Evolutionary conservation across 1,140 invertebrate genomes (phyloP), one percentile per base, ranked within the genome.

Genomic region (Camponotus floridanus): DNA sequence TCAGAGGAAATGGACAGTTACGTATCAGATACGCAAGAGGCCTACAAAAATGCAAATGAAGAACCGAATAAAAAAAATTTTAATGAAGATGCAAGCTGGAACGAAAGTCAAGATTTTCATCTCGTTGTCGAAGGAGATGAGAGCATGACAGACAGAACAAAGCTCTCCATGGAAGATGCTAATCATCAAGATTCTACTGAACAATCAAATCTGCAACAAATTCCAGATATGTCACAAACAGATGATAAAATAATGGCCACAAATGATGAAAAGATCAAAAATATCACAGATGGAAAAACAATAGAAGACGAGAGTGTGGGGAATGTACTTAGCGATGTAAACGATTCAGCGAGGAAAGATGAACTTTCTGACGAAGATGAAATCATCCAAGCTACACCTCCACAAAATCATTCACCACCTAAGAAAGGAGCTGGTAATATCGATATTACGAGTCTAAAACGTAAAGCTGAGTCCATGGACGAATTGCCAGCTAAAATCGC

Each of bases 41-140:
- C 78, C 0, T 89, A 68, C 4, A 86, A 90, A 68, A 76, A 74
- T 33, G n/a, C 67, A 9, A 71, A 91, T 11, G 68, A 74, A 8
- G 31, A n/a, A 57, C 8, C 45, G 5, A 48, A 73, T 11, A 51
- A 36, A 6, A 51, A 18, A n/a, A 36, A 7, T 48, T 36, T 13
- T 1, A 18, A 3, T 9, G 79, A 83, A 8, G 61, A 39, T 0
- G 4, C 5, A 11, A 59, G 2, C 7, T 11, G 62, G 2, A 76
- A 65, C 6, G 93, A 94, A 68, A 94, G 93, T 84, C 93, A 94
- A 81, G 91, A 94, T 81, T 94, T 94, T 86, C 86, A 83, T 42
- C 79, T 94, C 0, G 15, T 93, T 3, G 91, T 65, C 1, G 86
- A 85, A 0, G 87, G 64, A 7, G 84, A 91, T 8, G 79, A 85